Evolutionary conservation across 1,140 invertebrate species (phyloP).

Genomic region (Chironomus striatipennis): DNA sequence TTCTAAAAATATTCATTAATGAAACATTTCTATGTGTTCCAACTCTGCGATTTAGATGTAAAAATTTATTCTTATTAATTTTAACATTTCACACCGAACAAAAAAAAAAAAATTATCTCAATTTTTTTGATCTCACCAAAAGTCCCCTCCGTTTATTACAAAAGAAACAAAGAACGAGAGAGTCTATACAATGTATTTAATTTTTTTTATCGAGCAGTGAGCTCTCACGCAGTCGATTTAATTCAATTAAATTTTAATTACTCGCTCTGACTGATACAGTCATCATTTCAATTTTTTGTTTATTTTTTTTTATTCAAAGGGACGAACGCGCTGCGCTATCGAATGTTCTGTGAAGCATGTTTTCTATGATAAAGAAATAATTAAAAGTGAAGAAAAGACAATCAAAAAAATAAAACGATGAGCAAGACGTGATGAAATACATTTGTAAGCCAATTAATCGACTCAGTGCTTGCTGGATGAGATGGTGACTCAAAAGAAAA

Average conservation of each 20-base stretch:
- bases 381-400: background rate
- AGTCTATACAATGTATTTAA: no score
- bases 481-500: background rate
- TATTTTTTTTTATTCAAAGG: background rate
- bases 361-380: background rate
- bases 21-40: no score
- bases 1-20: no score
- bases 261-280: conserved; percentile 5
- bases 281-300: background rate
- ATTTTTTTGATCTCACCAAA: no score
- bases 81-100: background rate
- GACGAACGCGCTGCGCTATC: background rate
- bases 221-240: conserved; percentile 5
- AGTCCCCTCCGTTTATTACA: no score
- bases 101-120: background rate
- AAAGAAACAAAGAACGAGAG: no score
- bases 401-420: background rate
- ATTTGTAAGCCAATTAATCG: conserved; percentile 2
- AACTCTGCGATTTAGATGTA: background rate
- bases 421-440: conserved; percentile 6
- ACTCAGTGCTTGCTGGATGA: background rate
- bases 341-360: background rate
- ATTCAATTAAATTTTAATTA: conserved; percentile 15
- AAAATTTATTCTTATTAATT: background rate
- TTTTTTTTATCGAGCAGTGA: background rate